Evolutionary conservation across 53 echinoderm and acorn worm genomes (phyloP).

Genomic region (Holothuria leucospilota): DNA sequence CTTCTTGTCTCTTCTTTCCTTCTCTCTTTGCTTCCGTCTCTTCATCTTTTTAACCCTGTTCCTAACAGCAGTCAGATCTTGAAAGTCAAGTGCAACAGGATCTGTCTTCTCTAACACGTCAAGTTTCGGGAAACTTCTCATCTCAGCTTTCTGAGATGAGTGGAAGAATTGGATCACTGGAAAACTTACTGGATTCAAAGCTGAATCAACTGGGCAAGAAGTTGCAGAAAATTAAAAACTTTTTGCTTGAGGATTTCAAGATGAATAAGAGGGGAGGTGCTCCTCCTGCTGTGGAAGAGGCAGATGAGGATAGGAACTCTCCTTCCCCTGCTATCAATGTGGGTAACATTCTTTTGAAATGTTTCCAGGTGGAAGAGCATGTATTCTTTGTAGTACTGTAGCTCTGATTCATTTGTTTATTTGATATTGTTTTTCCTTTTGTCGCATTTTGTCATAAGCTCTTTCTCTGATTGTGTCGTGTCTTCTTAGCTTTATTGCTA

Average conservation of each 20-base stretch:
- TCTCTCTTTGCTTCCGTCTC: too few species aligned
- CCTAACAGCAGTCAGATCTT: slow-evolving; percentile 19
- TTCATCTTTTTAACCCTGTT: background rate
- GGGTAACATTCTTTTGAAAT: slow-evolving; percentile 46
- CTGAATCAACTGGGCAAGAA: slow-evolving; percentile 38
- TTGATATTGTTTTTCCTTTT: too few species aligned
- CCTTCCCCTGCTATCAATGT: slow-evolving; percentile 29
- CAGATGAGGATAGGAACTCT: background rate
- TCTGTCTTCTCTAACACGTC: background rate
- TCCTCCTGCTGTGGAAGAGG: background rate
- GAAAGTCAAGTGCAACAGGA: slow-evolving; percentile 46
- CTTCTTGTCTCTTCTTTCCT: background rate
- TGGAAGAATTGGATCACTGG: background rate
- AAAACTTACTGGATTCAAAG: slow-evolving; percentile 31
- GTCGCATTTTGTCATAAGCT: too few species aligned
- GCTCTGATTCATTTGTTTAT: too few species aligned
- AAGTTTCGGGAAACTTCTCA: background rate
- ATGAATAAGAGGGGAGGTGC: background rate
- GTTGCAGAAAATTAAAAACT: slow-evolving; percentile 37
- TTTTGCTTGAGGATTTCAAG: background rate
- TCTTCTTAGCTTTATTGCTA: too few species aligned
- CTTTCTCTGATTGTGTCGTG: too few species aligned
- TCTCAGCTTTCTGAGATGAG: slow-evolving; percentile 16
- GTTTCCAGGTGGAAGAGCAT: slow-evolving; percentile 68
- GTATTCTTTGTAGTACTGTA: background rate